Evolutionary conservation across 2,113 vertebrate species (phyloP).

Genomic region (Otus sunia): DNA sequence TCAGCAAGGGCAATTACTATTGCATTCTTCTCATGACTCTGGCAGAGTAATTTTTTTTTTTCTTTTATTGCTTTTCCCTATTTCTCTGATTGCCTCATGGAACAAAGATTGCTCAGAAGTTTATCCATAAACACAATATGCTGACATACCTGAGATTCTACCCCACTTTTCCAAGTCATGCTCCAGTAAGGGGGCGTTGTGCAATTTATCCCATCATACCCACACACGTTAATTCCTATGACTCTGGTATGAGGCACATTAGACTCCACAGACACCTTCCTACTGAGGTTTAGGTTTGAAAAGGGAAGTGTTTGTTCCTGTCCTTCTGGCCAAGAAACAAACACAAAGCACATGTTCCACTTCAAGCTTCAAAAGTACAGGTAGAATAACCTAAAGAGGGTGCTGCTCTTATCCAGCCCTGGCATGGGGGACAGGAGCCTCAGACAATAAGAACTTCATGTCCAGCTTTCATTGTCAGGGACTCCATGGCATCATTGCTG

Average conservation of each 20-base stretch:
- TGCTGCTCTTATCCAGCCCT: neutral
- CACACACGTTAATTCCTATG: fast-evolving
- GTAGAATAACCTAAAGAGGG: neutral
- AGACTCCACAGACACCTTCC: neutral
- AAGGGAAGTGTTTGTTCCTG: neutral
- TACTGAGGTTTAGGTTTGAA: neutral
- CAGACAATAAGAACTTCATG: neutral
- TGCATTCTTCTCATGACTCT: neutral
- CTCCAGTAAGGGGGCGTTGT: neutral
- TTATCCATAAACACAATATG: neutral
- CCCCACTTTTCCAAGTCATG: neutral
- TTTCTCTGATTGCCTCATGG: neutral
- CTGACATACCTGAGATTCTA: neutral
- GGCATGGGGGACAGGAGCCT: neutral
- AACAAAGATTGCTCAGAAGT: neutral
- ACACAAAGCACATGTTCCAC: neutral
- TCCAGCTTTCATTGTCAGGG: neutral
- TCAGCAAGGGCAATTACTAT: neutral
- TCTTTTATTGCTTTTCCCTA: neutral
- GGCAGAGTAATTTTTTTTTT: neutral
- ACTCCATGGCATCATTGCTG: neutral
- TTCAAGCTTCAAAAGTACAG: neutral
- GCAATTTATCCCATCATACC: neutral
- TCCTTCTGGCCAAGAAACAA: neutral
- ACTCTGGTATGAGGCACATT: neutral